These are phyloP conservation scores for Hydrochoerus hydrochaeris DNA, from an alignment of 2,113 vertebrate species.

Conservation along the genomic window DNA sequence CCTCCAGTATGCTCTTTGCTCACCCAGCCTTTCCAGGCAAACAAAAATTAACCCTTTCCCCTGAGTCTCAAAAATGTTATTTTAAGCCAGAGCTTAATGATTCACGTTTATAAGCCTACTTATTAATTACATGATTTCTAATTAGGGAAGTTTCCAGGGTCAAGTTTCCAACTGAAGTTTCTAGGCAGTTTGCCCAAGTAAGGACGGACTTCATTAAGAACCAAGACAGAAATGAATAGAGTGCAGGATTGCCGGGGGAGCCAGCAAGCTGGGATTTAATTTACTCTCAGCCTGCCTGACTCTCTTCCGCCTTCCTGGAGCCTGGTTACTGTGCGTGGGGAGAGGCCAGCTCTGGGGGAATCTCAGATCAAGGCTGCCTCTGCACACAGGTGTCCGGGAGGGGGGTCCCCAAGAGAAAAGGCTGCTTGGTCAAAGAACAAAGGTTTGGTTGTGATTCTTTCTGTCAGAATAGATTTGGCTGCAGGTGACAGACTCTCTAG, in stretches of 20 bases:
- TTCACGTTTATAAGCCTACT: neutral
- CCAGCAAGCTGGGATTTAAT: neutral
- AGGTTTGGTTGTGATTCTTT: neutral
- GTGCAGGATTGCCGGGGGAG: neutral
- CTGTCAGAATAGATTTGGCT: rapidly evolving
- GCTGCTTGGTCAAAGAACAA: neutral
- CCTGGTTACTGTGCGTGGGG: neutral
- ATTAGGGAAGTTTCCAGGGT: slow-evolving; percentile 61
- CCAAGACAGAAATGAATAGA: neutral
- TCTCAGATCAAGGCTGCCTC: neutral
- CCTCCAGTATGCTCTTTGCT: neutral
- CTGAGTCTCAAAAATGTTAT: neutral
- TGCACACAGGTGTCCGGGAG: neutral
- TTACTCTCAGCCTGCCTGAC: neutral
- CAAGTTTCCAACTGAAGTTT: slow-evolving; percentile 46
- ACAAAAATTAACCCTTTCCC: slow-evolving; percentile 10
- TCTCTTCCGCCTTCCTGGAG: neutral
- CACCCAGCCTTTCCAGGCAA: neutral
- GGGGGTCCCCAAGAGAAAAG: neutral
- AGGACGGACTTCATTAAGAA: slow-evolving; percentile 40
- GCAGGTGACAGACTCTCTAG: neutral
- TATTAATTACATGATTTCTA: slow-evolving; percentile 63
- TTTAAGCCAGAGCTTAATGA: slow-evolving; percentile 31
- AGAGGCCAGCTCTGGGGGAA: neutral
- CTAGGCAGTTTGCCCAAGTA: slow-evolving; percentile 61